Conservation (phyloP, 2,888 invertebrate species). For the Drosophila algonquin region DNA sequence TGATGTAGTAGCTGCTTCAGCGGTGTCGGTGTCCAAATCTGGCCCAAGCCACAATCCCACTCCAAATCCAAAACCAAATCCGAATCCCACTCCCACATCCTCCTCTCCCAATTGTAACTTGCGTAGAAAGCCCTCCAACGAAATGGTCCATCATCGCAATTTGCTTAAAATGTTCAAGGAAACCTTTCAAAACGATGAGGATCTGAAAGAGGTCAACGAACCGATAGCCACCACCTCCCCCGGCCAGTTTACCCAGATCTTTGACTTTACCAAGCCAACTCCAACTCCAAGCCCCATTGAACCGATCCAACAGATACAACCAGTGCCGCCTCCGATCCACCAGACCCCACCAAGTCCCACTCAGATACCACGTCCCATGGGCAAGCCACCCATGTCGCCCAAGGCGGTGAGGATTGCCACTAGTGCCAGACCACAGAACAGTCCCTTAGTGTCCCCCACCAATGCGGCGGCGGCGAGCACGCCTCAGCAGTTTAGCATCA, state of each 20-base stretch:
- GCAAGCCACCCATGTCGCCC: slow-evolving; percentile 76
- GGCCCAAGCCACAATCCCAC: slow-evolving; percentile 26
- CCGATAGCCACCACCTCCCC: slow-evolving; percentile 27
- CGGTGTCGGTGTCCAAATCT: slow-evolving; percentile 44
- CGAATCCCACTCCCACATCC: slow-evolving; percentile 8
- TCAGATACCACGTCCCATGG: slow-evolving; percentile 75
- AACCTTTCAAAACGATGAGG: slow-evolving; percentile 80
- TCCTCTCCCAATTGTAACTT: slow-evolving; percentile 60
- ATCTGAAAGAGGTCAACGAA: slow-evolving; percentile 68
- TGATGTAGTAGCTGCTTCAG: slow-evolving; percentile 70
- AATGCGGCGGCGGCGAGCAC: slow-evolving; percentile 32
- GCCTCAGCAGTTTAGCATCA: slow-evolving; percentile 77
- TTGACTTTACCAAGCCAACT: slow-evolving; percentile 58
- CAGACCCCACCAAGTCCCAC: slow-evolving; percentile 39
- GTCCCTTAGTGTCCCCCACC: slow-evolving; percentile 20
- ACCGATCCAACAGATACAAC: background rate
- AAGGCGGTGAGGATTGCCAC: slow-evolving; percentile 49
- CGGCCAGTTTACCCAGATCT: slow-evolving; percentile 65
- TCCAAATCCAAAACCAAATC: slow-evolving; percentile 12
- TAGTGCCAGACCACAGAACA: slow-evolving; percentile 5
- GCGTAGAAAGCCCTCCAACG: slow-evolving; percentile 80
- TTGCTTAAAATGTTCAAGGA: slow-evolving; percentile 82
- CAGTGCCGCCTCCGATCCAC: background rate
- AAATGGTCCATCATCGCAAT: slow-evolving; percentile 82
- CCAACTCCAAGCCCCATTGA: slow-evolving; percentile 1